phyloP scores from a whole-genome alignment of 2,797 vertebrate genomes.

The Peromyscus eremicus region DNA sequence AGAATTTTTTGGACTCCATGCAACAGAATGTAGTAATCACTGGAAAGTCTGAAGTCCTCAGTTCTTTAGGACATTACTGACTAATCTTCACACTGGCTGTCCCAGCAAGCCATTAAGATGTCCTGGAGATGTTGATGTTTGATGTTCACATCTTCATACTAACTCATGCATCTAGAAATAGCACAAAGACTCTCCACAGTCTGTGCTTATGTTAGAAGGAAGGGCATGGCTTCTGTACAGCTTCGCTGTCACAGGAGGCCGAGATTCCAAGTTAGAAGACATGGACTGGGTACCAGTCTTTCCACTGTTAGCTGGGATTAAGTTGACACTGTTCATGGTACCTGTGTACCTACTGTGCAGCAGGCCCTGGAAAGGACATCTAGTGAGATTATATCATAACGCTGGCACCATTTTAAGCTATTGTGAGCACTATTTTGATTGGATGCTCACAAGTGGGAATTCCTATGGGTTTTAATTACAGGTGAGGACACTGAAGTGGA shows the following conservation, averaged over 20 bases:
- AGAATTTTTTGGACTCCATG: neutral
- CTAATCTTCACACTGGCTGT: slow-evolving; percentile 9
- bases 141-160: neutral
- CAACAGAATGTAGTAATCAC: neutral
- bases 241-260: neutral
- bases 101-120: neutral
- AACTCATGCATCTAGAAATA: slow-evolving; percentile 23
- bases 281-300: neutral
- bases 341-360: neutral
- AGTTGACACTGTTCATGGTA: neutral
- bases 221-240: neutral
- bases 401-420: neutral
- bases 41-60: neutral
- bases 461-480: slow-evolving; percentile 9
- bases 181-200: neutral
- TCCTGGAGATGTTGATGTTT: slow-evolving; percentile 18
- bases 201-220: neutral
- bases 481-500: neutral
- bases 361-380: neutral
- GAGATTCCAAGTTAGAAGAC: neutral
- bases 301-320: neutral
- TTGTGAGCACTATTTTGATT: slow-evolving; percentile 1
- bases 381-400: neutral
- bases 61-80: neutral
- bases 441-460: neutral